Conservation (phyloP, 1,140 invertebrate genomes). For the Zaprionus gabonicus region DNA sequence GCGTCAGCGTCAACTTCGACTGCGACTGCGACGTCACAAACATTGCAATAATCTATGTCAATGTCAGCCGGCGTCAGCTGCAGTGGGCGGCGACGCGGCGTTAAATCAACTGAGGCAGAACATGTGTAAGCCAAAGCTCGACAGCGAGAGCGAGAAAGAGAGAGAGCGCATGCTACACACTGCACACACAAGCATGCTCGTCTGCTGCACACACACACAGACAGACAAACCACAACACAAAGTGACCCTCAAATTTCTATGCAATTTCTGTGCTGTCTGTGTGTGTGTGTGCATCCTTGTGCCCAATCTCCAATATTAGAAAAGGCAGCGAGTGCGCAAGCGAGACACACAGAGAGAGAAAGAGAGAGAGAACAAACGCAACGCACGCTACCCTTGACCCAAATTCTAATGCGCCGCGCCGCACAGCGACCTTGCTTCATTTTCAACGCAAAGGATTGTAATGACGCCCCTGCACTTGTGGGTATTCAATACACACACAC, state of each 20-base stretch:
- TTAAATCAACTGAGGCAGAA: slow-evolving; percentile 80
- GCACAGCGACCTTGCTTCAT: slow-evolving; percentile 67
- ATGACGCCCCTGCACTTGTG: slow-evolving; percentile 60
- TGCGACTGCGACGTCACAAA: slow-evolving; percentile 46
- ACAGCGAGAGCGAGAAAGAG: slow-evolving; percentile 15
- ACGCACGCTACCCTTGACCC: slow-evolving; percentile 68
- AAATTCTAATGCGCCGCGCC: slow-evolving; percentile 66
- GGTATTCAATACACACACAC: slow-evolving; percentile 42
- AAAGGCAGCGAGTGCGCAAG: slow-evolving; percentile 37
- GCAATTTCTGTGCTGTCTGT: slow-evolving; percentile 65
- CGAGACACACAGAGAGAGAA: neutral
- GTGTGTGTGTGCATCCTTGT: slow-evolving; percentile 70
- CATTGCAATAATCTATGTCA: slow-evolving; percentile 73
- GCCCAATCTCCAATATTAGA: slow-evolving; percentile 80
- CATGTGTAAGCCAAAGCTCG: slow-evolving; percentile 37
- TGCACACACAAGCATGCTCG: slow-evolving; percentile 47
- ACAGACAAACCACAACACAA: slow-evolving; percentile 16
- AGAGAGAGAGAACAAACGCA: slow-evolving; percentile 17
- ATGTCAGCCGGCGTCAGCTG: slow-evolving; percentile 72
- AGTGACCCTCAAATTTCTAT: slow-evolving; percentile 72
- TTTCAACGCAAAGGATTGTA: slow-evolving; percentile 43
- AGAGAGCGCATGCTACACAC: slow-evolving; percentile 15
- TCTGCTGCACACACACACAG: slow-evolving; percentile 56
- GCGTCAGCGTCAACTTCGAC: slow-evolving; percentile 21
- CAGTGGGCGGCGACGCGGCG: slow-evolving; percentile 69